phyloP scores from a whole-genome alignment of 2,113 vertebrate genomes.

The Ciconia maguari region DNA sequence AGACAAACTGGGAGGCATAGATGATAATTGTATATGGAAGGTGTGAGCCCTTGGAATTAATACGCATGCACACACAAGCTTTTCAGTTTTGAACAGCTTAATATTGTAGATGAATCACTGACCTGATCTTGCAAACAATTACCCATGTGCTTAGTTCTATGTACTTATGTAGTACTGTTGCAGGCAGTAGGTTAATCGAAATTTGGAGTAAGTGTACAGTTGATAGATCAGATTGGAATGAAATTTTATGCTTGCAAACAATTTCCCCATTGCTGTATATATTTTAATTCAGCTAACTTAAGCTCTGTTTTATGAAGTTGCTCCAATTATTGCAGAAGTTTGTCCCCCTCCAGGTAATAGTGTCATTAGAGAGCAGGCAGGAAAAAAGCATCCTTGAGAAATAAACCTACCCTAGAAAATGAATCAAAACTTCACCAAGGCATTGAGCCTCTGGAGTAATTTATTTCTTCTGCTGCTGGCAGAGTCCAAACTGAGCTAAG shows the following conservation, averaged over 20 bases:
- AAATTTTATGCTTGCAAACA: neutral
- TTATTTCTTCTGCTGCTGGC: neutral
- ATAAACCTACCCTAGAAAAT: neutral
- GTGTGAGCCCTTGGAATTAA: neutral
- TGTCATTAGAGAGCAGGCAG: neutral
- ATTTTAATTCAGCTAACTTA: neutral
- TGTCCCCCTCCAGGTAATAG: neutral
- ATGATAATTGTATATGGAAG: neutral
- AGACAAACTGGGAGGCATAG: neutral
- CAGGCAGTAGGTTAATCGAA: slow-evolving; percentile 28
- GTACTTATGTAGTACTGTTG: neutral
- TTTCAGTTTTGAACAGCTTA: neutral
- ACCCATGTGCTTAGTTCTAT: neutral
- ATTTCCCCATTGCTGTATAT: neutral
- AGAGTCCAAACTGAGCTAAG: neutral
- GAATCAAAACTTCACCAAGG: neutral
- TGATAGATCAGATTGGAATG: neutral
- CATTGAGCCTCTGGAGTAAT: neutral
- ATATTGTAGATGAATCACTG: neutral
- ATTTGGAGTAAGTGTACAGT: neutral
- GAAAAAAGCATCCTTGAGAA: neutral
- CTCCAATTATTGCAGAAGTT: neutral
- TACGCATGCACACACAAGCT: neutral
- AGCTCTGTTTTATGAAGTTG: neutral
- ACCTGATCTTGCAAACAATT: slow-evolving; percentile 13